Conservation (phyloP, 2,888 invertebrate species). For the Pollenia angustigena region DNA sequence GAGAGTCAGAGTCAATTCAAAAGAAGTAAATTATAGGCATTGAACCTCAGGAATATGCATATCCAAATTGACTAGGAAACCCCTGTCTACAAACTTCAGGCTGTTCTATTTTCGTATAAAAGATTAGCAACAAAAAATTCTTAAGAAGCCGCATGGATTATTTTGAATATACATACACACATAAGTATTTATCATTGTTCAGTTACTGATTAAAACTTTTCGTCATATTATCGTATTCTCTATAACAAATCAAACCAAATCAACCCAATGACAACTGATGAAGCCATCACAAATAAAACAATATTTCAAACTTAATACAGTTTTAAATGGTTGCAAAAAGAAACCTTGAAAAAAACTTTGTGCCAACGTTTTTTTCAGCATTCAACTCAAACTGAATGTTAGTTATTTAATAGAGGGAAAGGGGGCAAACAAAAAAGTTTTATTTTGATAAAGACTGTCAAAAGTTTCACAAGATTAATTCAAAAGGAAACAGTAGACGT, state of each 20-base stretch:
- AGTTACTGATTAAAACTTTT: constrained; percentile 2
- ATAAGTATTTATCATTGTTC: constrained; percentile 13
- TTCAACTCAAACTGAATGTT: not conserved
- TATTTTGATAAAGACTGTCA: constrained; percentile 69
- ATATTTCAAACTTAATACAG: constrained; percentile 21
- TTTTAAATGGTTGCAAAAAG: not conserved
- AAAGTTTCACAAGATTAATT: constrained; percentile 64
- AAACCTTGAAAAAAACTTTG: constrained; percentile 5
- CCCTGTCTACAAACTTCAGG: too few species aligned
- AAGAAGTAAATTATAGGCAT: too few species aligned
- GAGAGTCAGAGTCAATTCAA: too few species aligned
- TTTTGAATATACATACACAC: too few species aligned
- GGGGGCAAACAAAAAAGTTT: constrained; percentile 11
- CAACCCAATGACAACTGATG: constrained; percentile 59
- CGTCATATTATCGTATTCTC: not conserved
- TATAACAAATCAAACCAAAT: constrained; percentile 38
- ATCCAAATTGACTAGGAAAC: too few species aligned
- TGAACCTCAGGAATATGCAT: too few species aligned
- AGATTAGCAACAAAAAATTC: too few species aligned
- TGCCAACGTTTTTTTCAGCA: not conserved
- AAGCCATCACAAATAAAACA: constrained; percentile 52
- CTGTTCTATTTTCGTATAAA: too few species aligned
- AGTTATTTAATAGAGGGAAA: not conserved
- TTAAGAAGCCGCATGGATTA: too few species aligned
- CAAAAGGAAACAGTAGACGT: constrained; percentile 35